Base-by-base conservation (phyloP, 2,888 invertebrate species). In the Harpagoxenus sublaevis region DNA sequence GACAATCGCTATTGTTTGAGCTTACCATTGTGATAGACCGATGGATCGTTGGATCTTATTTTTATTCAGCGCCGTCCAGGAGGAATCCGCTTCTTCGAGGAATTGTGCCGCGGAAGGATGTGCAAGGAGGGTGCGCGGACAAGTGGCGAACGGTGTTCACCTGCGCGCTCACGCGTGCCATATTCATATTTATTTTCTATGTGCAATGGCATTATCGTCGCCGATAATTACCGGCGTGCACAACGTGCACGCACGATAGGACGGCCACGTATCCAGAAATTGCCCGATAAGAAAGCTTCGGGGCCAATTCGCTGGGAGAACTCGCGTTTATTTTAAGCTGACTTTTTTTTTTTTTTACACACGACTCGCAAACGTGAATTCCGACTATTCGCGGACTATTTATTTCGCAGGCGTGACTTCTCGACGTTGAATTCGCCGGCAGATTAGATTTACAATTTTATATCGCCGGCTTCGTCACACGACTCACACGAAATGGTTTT, bases 201-300 rank as follows among this genome's bases (percentile, higher is more conserved):
- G 88, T 91, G 87, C 86, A 85, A 84, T 86, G 68, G 88, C 86
- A 88, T 85, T 93, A 93, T 93, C 92, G 87, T 91, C 86, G 90
- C 62, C 87, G 89, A 91, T 92, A 93, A 93, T 93, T 93, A 93
- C 92, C 88, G 92, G 85, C 90, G 90, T 91, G 92, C 89, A 86
- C 89, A 91, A 91, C 91, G 90, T 92, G 87, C 89, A 89, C 87
- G 83, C 87, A 90, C 88, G 92, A 93, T 93, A 93, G 91, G 87
- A 88, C 86, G 89, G 91, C 91, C 92, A 91, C 91, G 91, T 92
- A 77, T 92, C 90, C 91, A 91, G 89, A 82, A 89, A 89, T 87
- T 81, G 83, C 88, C 91, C 89, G 93, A 93, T 93, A 93, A 93
- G 89, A 63, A 88, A 62, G 45, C 45, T 18, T 63, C 63, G 78